Evolutionary conservation across 2,113 vertebrate species (phyloP).

Genomic region (Megaceryle torquata): DNA sequence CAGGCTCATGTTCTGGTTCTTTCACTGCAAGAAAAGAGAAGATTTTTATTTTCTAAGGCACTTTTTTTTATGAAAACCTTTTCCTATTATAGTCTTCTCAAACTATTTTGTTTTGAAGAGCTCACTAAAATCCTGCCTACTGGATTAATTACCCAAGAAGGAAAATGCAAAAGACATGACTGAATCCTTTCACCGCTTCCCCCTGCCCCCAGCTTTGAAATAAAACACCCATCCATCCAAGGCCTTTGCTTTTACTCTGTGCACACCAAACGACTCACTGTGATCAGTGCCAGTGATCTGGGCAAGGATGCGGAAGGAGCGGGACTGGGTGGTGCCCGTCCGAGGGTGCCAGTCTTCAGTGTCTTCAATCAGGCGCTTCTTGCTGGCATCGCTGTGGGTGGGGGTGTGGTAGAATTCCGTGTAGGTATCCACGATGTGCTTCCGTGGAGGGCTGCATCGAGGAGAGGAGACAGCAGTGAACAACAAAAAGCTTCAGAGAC

Average conservation of each 20-base stretch:
- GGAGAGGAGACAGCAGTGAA: not conserved
- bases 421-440: slow-evolving; percentile 87
- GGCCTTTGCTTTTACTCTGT: accelerated
- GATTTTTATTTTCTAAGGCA: not conserved
- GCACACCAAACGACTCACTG: slow-evolving; percentile 58
- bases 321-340: slow-evolving; percentile 92
- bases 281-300: slow-evolving; percentile 95
- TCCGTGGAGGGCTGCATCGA: slow-evolving; percentile 79
- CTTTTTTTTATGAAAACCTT: not conserved
- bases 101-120: not conserved
- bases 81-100: not conserved
- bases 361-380: slow-evolving; percentile 92
- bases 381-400: slow-evolving; percentile 89
- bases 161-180: not conserved
- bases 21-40: slow-evolving; percentile 79
- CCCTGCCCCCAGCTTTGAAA: accelerated
- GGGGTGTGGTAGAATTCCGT: slow-evolving; percentile 93
- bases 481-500: accelerated
- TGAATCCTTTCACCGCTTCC: not conserved
- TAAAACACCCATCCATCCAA: not conserved
- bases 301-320: slow-evolving; percentile 94
- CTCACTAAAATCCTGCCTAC: not conserved
- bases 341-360: slow-evolving; percentile 96
- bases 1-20: slow-evolving; percentile 79
- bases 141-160: not conserved